phyloP scores from a whole-genome alignment of 2,888 invertebrate genomes.

The Euclidia mi region DNA sequence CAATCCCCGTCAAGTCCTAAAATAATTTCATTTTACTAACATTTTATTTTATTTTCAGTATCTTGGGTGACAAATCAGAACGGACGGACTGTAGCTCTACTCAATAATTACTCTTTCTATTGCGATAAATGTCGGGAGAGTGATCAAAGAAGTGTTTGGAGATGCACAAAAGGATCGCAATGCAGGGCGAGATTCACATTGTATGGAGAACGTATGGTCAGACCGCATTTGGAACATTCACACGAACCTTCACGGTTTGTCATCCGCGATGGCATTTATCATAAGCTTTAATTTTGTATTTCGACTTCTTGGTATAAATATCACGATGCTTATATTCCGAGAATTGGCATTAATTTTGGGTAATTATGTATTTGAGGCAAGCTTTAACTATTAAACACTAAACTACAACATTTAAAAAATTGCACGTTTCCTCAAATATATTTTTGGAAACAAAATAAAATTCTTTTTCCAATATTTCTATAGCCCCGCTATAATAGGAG shows the following conservation, averaged over 20 bases:
- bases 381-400: too few species aligned
- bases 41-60: slow-evolving; percentile 12
- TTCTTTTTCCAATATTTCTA: too few species aligned
- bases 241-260: slow-evolving; percentile 14
- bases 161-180: slow-evolving; percentile 14
- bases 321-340: too few species aligned
- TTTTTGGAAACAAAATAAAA: too few species aligned
- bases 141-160: slow-evolving; percentile 3
- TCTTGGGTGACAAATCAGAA: slow-evolving; percentile 2
- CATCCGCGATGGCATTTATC: slow-evolving; percentile 15
- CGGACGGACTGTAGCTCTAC: slow-evolving; percentile 10
- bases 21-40: not conserved
- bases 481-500: too few species aligned
- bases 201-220: slow-evolving; percentile 16
- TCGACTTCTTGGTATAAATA: too few species aligned
- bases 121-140: not conserved
- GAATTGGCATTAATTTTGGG: too few species aligned
- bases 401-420: too few species aligned
- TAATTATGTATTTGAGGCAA: too few species aligned
- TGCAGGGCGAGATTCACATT: slow-evolving; percentile 42
- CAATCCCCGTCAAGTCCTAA: too few species aligned
- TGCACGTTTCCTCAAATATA: too few species aligned
- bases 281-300: not conserved
- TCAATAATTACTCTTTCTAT: slow-evolving; percentile 2
- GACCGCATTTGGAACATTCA: slow-evolving; percentile 14